These are phyloP conservation scores for Danio albolineatus DNA, from an alignment of 2,797 vertebrate species.

Conservation along the genomic window DNA sequence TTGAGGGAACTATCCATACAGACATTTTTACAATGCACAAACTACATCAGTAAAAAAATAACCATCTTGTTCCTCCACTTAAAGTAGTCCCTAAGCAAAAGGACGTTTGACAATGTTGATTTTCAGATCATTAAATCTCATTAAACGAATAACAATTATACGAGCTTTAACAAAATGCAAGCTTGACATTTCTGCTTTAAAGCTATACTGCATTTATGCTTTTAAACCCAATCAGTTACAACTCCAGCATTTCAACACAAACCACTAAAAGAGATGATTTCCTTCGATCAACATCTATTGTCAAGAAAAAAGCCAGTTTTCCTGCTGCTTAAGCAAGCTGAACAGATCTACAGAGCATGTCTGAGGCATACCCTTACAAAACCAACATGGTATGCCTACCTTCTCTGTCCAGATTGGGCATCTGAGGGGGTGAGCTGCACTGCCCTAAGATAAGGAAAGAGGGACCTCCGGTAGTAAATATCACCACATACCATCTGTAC, in stretches of 20 bases:
- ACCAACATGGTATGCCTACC: constrained; percentile 59
- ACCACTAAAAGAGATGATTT: neutral
- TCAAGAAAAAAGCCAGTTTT: constrained; percentile 11
- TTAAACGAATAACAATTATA: neutral
- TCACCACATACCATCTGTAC: constrained; percentile 45
- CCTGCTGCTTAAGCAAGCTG: neutral
- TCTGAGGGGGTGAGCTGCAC: constrained; percentile 62
- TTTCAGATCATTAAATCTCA: neutral
- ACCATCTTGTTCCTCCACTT: neutral
- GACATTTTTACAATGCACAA: too few species aligned
- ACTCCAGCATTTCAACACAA: neutral
- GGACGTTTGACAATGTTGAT: neutral
- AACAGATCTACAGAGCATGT: constrained; percentile 46
- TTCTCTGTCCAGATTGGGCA: constrained; percentile 68
- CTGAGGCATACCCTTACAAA: constrained; percentile 58
- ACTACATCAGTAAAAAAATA: neutral
- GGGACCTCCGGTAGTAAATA: constrained; percentile 66
- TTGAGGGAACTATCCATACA: neutral
- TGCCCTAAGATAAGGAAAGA: constrained; percentile 68
- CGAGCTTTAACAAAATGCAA: neutral
- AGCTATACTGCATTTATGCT: neutral
- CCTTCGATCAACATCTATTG: neutral
- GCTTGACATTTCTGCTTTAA: neutral
- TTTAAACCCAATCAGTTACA: neutral
- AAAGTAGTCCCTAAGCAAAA: neutral